phyloP scores from a whole-genome alignment of 1,140 invertebrate genomes.

The Propsilocerus akamusi region DNA sequence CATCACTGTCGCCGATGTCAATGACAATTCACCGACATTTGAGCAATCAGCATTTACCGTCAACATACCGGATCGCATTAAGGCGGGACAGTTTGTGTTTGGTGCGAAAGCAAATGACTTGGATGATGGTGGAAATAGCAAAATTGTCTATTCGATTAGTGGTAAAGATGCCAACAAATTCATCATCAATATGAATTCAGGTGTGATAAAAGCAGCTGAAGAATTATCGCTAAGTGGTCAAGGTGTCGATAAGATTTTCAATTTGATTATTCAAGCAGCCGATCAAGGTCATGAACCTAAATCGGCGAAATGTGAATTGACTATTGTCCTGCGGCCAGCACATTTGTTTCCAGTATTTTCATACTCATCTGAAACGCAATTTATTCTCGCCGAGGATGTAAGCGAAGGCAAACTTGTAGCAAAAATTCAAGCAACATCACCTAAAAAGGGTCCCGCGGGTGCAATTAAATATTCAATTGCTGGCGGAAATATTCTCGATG shows the following conservation, averaged over 20 bases:
- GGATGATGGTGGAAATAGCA: conserved; percentile 61
- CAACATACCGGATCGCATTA: conserved; percentile 57
- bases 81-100: conserved; percentile 66
- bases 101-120: conserved; percentile 64
- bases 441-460: conserved; percentile 46
- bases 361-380: conserved; percentile 42
- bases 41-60: conserved; percentile 48
- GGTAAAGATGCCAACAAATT: conserved; percentile 63
- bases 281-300: conserved; percentile 43
- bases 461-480: conserved; percentile 66
- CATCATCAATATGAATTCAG: conserved; percentile 52
- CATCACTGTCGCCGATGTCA: conserved; percentile 59
- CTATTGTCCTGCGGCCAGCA: conserved; percentile 47
- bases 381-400: conserved; percentile 61
- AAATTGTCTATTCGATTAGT: conserved; percentile 54
- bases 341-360: conserved; percentile 57
- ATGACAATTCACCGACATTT: conserved; percentile 75
- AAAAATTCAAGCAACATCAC: conserved; percentile 46
- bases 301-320: conserved; percentile 44
- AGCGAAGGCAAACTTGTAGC: conserved; percentile 51
- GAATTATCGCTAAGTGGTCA: conserved; percentile 26
- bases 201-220: conserved; percentile 56
- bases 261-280: conserved; percentile 50
- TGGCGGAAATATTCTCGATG: conserved; percentile 76
- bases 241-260: conserved; percentile 35